Base-by-base conservation (phyloP, 2,888 invertebrate genomes). In the Drosophila neotestacea region DNA sequence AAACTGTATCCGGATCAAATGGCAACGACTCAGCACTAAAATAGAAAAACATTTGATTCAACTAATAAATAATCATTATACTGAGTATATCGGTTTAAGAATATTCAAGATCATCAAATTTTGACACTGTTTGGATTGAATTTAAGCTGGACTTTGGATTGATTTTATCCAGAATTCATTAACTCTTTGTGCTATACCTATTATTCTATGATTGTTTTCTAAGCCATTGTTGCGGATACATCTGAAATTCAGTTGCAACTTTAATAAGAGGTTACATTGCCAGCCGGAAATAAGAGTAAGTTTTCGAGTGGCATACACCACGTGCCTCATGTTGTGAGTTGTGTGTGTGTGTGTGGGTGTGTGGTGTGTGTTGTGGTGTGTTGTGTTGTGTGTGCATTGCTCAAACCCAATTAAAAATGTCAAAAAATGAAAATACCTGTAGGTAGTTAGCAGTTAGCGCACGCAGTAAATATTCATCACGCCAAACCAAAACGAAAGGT, bases 401-500 rank as follows among this genome's bases (percentile, higher is more conserved):
- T 85, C 85, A 84, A 86, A 88, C 85, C 85, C 85, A 86, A 86
- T 86, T 86, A 86, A 86, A 86, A 86, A 88, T 86, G 88, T 86
- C 88, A 84, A 78, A 76, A 84, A 88, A 84, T 80, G 79, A 71
- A 81, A 88, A 88, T 88, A 88, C 89, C 88, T 89, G 89, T 84
- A 89, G 86, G 88, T 89, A 89, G 86, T 88, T 89, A 85, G 88
- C 86, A 85, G 85, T 85, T 81, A 87, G 84, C 78, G 79, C 78
- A 86, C 77, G 88, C 88, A 87, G 89, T 88, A 89, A 89, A 88
- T 89, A 88, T 89, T 89, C 88, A 89, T 87, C 88, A 89, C 88
- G 79, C 85, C 81, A 79, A 70, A 69, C 79, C 81, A 77, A 46
- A 52, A 16, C 42, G 51, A 58, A 65, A 51, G 27, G 22, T 1